Base-by-base conservation (phyloP, 2,113 vertebrate genomes). In the Diadophis punctatus region DNA sequence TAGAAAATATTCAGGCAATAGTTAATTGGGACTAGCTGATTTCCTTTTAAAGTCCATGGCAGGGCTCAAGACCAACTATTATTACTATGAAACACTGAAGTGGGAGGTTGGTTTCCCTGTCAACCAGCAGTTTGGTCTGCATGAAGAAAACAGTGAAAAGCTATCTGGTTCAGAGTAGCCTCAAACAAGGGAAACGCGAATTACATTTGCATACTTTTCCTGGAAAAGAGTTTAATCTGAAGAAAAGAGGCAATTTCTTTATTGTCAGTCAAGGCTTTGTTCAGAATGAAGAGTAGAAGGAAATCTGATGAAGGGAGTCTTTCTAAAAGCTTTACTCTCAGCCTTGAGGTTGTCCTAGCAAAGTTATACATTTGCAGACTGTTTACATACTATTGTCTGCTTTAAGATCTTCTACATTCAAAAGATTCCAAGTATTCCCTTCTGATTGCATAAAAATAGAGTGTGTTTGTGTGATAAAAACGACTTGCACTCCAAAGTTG, bases 21-120 rank as follows among this genome's bases (percentile, higher is more conserved):
- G 96, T 97, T 98, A 97, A 98, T 98, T 98, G 97, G 90, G 91
- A 97, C 97, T 97, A 98, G 98, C 97, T 96, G 96, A 97, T 95
- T 95, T 97, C 95, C 95, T 97, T 98, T 97, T 97, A 96, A 95
- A 96, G 96, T 90, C 94, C 87, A 87, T 96, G 96, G 96, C 96
- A 96, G 95, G 95, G 96, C 95, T 93, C 87, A 96, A 95, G 95
- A 96, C 97, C 95, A 96, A 97, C 95, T 97, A 97, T 98, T 97
- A 97, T 95, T 90, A 90, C 93, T 95, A 93, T 97, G 97, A 97
- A 97, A 96, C 97, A 92, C 8, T 97, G 97, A 98, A 98, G 97
- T 96, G 95, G 96, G 97, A 97, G 95, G 95, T 96, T 96, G 96
- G 95, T 97, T 96, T 94, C 95, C 86, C 48, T 97, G 96, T 97